Conservation (phyloP, 2,888 invertebrate genomes). For the Halictus ligatus region DNA sequence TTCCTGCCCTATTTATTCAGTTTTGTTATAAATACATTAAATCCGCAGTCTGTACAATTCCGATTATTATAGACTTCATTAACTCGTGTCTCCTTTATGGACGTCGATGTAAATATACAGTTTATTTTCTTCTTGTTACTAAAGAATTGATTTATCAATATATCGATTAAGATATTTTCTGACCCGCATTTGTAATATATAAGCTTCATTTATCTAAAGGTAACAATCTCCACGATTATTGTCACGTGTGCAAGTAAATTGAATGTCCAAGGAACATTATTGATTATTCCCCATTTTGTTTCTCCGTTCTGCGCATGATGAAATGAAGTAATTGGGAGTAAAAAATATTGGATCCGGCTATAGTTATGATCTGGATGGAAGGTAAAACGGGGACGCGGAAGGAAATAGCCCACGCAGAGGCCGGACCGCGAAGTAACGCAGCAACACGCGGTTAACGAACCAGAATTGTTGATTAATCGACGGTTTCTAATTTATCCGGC, state of each 20-base stretch:
- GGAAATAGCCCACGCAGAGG: not conserved
- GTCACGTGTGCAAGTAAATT: not conserved
- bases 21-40: too few relatives aligned
- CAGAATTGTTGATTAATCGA: slow-evolving; percentile 66
- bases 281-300: not conserved
- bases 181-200: too few relatives aligned
- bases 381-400: not conserved
- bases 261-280: not conserved
- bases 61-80: too few relatives aligned
- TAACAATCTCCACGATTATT: too few relatives aligned
- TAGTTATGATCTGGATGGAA: not conserved
- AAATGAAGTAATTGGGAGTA: not conserved
- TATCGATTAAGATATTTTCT: too few relatives aligned
- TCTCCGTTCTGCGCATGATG: not conserved
- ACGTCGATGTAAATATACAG: too few relatives aligned
- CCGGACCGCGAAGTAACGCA: slow-evolving; percentile 22
- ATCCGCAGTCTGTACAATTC: too few relatives aligned
- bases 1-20: too few relatives aligned
- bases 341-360: not conserved
- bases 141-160: too few relatives aligned
- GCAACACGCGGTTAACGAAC: slow-evolving; percentile 54
- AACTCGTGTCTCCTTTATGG: too few relatives aligned
- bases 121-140: too few relatives aligned
- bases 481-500: slow-evolving; percentile 63
- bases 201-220: too few relatives aligned